Percentiles rank a stretch among this genome's conserved stretches.
These are phyloP conservation scores for Lasioglossum pauxillum DNA, from an alignment of 2,888 invertebrate genomes.

Conservation along the genomic window DNA sequence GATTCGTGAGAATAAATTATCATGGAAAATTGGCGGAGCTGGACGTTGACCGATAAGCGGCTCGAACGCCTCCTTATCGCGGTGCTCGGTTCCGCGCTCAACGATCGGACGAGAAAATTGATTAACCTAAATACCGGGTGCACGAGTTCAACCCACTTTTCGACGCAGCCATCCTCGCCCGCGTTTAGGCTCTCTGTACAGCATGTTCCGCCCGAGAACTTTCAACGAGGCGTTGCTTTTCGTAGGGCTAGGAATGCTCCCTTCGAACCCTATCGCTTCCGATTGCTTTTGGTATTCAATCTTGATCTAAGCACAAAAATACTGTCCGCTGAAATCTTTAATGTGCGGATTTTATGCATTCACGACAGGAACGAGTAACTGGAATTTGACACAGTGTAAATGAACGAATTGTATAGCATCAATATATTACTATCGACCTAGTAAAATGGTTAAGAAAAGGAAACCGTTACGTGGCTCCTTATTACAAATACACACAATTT, in stretches of 20 bases:
- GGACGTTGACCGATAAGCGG: constrained; percentile 10
- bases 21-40: constrained; percentile 15
- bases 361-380: background rate
- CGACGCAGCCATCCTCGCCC: background rate
- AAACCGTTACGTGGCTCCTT: too few species aligned
- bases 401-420: too few species aligned
- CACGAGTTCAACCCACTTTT: constrained; percentile 35
- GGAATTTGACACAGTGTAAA: too few species aligned
- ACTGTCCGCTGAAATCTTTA: background rate
- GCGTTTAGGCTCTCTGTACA: constrained; percentile 11
- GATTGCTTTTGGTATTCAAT: background rate
- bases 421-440: too few species aligned
- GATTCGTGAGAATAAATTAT: constrained; percentile 49
- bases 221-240: background rate
- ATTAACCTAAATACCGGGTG: constrained; percentile 38
- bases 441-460: too few species aligned
- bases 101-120: constrained; percentile 19
- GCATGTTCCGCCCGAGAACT: background rate
- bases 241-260: background rate
- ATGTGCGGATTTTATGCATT: background rate
- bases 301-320: background rate
- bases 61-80: background rate
- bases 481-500: too few species aligned
- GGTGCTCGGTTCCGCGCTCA: background rate
- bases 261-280: background rate